A percentile compares a stretch with the other conserved stretches of the same genome.
Conservation (phyloP, 2,113 vertebrate species). For the Lepisosteus oculatus region DNA sequence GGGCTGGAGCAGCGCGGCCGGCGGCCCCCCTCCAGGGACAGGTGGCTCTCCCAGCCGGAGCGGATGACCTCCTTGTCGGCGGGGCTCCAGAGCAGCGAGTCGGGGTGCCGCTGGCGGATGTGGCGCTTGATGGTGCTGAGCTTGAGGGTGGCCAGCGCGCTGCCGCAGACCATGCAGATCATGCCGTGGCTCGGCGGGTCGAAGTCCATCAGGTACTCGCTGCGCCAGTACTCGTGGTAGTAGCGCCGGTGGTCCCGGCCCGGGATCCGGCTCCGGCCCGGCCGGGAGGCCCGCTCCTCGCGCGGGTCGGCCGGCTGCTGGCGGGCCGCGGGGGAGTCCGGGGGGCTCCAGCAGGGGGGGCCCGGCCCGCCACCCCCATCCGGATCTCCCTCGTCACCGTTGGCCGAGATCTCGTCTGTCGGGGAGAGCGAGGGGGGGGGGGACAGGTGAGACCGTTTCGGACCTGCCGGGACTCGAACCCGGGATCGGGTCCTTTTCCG, state of each 20-base stretch:
- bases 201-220: constrained; percentile 91
- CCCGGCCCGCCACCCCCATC: constrained; percentile 50
- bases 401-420: constrained; percentile 52
- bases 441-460: too few relatives aligned
- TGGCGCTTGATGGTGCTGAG: constrained; percentile 93
- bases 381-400: constrained; percentile 69
- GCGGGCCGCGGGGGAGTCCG: constrained; percentile 44
- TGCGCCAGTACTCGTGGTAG: constrained; percentile 92
- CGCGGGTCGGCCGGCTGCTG: constrained; percentile 59
- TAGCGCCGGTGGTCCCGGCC: constrained; percentile 86
- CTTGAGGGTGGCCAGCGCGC: constrained; percentile 84
- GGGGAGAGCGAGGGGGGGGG: constrained; percentile 17
- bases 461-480: too few relatives aligned
- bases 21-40: constrained; percentile 63
- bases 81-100: constrained; percentile 83
- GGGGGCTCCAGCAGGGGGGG: constrained; percentile 60
- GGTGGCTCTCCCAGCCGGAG: constrained; percentile 84
- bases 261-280: constrained; percentile 78
- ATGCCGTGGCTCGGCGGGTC: constrained; percentile 81
- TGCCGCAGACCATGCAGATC: constrained; percentile 94
- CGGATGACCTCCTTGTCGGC: constrained; percentile 86
- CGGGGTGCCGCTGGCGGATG: constrained; percentile 86
- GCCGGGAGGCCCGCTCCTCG: constrained; percentile 73
- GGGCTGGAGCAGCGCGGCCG: constrained; percentile 28
- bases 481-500: too few relatives aligned